A percentile compares a stretch with the other conserved stretches of the same genome.
phyloP scores from a whole-genome alignment of 2,888 invertebrate species.

The Apamea monoglypha region DNA sequence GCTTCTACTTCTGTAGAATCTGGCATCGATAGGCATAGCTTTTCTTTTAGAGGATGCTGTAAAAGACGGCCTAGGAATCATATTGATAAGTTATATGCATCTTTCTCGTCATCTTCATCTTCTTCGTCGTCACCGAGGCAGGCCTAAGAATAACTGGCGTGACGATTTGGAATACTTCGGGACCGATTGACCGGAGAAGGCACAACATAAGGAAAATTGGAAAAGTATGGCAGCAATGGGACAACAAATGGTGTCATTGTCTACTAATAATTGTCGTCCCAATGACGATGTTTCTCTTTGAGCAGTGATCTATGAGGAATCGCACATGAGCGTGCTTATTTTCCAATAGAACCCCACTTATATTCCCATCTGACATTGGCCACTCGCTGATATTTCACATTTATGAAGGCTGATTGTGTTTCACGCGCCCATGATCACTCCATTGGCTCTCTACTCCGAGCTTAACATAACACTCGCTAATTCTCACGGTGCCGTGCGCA shows the following conservation, averaged over 20 bases:
- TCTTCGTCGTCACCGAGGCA: neutral
- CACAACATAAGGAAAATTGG: neutral
- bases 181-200: neutral
- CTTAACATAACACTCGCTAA: conserved; percentile 18
- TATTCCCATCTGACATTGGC: neutral
- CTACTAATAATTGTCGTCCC: too few species aligned
- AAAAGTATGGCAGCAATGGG: neutral
- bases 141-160: neutral
- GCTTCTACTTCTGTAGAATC: neutral
- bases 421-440: neutral
- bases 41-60: neutral
- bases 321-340: neutral
- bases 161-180: neutral
- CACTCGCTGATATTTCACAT: neutral
- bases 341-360: neutral
- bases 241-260: too few species aligned
- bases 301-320: neutral
- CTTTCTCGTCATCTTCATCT: too few species aligned
- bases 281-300: too few species aligned
- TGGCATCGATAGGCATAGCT: too few species aligned
- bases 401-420: neutral
- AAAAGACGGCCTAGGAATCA: neutral
- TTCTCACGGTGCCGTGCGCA: conserved; percentile 56
- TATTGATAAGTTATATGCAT: neutral
- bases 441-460: conserved; percentile 29